These are phyloP conservation scores for Podarcis lilfordi DNA, from an alignment of 2,797 vertebrate genomes.

Conservation along the genomic window DNA sequence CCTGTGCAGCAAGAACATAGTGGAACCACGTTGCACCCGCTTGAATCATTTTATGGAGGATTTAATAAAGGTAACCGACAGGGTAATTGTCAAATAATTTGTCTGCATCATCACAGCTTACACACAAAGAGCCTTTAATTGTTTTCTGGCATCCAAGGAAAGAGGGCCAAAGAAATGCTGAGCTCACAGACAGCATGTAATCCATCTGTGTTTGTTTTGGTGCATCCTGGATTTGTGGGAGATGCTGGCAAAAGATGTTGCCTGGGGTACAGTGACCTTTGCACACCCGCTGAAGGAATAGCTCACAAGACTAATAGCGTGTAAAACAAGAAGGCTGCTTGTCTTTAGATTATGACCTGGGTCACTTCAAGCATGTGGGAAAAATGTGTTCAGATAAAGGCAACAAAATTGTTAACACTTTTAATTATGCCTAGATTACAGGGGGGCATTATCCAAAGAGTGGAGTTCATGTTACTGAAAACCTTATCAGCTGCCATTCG, in stretches of 20 bases:
- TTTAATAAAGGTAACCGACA: slow-evolving; percentile 69
- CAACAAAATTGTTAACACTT: slow-evolving; percentile 75
- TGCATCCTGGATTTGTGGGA: slow-evolving; percentile 63
- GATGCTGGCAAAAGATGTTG: slow-evolving; percentile 53
- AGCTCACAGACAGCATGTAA: slow-evolving; percentile 55
- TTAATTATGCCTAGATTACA: slow-evolving; percentile 72
- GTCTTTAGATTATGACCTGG: slow-evolving; percentile 72
- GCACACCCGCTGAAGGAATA: slow-evolving; percentile 55
- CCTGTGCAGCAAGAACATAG: slow-evolving; percentile 9
- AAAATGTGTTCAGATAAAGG: slow-evolving; percentile 73
- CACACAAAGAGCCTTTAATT: slow-evolving; percentile 65
- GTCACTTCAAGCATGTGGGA: slow-evolving; percentile 75
- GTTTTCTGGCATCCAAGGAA: slow-evolving; percentile 69
- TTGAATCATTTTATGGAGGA: slow-evolving; percentile 51
- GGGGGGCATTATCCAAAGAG: slow-evolving; percentile 45
- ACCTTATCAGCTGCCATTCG: slow-evolving; percentile 71
- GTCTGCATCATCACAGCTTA: slow-evolving; percentile 40
- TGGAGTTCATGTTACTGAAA: slow-evolving; percentile 68
- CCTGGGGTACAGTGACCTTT: slow-evolving; percentile 67
- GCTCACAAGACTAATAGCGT: slow-evolving; percentile 50
- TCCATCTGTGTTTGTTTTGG: slow-evolving; percentile 69
- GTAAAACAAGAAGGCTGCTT: slow-evolving; percentile 69
- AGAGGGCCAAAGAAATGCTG: slow-evolving; percentile 58
- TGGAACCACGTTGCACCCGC: slow-evolving; percentile 4
- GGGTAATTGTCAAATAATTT: slow-evolving; percentile 71